Evolutionary conservation across 2,113 vertebrate species (phyloP).

Genomic region (Baryphthengus martii): DNA sequence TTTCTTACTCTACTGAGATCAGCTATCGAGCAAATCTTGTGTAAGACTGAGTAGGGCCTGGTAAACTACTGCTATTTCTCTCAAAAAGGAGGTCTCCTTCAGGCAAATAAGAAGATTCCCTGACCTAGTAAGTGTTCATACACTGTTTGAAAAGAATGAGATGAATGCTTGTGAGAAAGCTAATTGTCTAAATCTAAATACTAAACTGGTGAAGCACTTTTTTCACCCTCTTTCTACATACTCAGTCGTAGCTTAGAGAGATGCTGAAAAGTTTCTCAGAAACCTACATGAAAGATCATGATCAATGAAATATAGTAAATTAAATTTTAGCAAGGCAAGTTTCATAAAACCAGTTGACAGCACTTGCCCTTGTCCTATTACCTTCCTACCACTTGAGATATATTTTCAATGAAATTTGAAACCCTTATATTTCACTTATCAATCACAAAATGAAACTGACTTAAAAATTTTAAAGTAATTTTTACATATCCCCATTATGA

Average conservation of each 20-base stretch:
- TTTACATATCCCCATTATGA: not conserved
- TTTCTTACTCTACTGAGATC: not conserved
- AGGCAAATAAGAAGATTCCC: not conserved
- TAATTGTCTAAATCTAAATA: not conserved
- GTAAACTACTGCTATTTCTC: not conserved
- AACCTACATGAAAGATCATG: not conserved
- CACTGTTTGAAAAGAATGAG: not conserved
- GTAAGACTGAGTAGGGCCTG: not conserved
- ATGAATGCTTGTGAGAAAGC: not conserved
- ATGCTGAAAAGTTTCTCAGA: not conserved
- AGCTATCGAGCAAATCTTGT: not conserved
- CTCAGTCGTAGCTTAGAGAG: not conserved
- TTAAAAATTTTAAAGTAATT: not conserved
- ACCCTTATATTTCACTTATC: not conserved
- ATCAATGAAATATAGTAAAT: not conserved
- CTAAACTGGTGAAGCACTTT: not conserved
- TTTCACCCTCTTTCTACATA: not conserved
- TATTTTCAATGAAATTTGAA: not conserved
- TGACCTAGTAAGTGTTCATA: not conserved
- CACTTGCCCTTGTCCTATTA: not conserved
- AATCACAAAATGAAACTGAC: not conserved
- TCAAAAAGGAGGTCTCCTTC: not conserved
- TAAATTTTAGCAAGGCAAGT: not conserved
- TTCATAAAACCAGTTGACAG: not conserved
- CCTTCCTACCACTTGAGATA: not conserved